These are phyloP conservation scores for Boulengeromyrus knoepffleri DNA, from an alignment of 2,113 vertebrate species.

Conservation along the genomic window DNA sequence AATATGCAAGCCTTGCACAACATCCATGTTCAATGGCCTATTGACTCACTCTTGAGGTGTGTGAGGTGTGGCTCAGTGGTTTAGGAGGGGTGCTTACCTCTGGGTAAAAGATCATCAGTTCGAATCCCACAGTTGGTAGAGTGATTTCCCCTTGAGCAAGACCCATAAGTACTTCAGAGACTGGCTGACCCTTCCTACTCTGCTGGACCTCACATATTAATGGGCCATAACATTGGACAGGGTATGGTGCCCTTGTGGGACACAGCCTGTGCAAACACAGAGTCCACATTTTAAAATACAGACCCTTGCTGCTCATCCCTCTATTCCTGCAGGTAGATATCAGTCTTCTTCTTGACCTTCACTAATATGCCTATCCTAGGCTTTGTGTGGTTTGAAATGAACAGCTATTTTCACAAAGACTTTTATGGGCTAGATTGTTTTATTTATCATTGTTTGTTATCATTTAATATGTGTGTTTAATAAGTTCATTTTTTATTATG, in stretches of 20 bases:
- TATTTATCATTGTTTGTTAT: neutral
- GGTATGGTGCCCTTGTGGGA: neutral
- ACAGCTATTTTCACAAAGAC: neutral
- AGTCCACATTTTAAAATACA: neutral
- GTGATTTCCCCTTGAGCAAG: neutral
- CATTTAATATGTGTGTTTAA: neutral
- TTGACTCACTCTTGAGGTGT: neutral
- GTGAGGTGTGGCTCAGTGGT: neutral
- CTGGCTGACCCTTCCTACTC: neutral
- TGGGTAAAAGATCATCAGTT: neutral
- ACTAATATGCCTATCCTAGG: neutral
- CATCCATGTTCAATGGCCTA: neutral
- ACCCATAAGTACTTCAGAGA: neutral
- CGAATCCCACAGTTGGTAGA: neutral
- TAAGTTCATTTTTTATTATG: neutral
- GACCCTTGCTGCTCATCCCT: neutral
- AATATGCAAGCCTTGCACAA: neutral
- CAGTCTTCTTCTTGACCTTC: neutral
- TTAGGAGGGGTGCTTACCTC: neutral
- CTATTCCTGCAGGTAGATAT: neutral
- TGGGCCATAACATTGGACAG: neutral
- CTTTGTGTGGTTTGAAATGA: neutral
- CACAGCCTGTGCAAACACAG: neutral
- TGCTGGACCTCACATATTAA: neutral
- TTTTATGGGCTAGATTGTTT: neutral